Evolutionary conservation across 30 jellyfish, hydroid and myxozoan species (phyloP), one percentile per base, ranked within the genome.

Genomic region (Turritopsis dohrnii): DNA sequence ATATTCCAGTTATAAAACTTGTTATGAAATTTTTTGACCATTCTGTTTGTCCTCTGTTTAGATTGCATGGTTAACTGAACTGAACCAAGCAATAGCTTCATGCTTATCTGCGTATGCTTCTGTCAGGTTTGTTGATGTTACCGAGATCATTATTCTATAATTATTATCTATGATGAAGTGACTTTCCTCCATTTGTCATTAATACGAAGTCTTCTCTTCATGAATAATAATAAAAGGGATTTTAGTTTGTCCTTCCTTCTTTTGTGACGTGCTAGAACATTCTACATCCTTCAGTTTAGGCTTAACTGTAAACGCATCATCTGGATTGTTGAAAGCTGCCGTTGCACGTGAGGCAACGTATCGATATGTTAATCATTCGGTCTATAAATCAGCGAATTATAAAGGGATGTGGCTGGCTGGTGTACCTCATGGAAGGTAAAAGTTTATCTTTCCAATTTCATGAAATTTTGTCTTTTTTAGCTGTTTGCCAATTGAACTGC

Each of bases 281-380:
- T 3, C 60, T 41, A 41, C 60, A 41, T 41, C 5, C 60, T 41
- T 41, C 60, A 41, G 60, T 41, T 41, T 41, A 41, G 60, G 60
- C 60, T 41, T 41, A 41, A 13, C 96, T 24, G 99, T 94, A 26
- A 94, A 89, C 71, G 66, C 94, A 30, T 21, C 69, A 3, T 81
- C 99, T 52, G 99, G 99, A 53, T 73, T 84, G 30, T 81, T 94
- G 73, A 82, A 84, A 28, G 99, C 96, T 16, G 99, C 99, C 8
- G 95, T 85, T 82, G 97, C 97, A 21, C 91, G 99, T 74, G 99
- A 94, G 80, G 99, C 99, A 26, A 52, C 95, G 30, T 94, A 94
- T 79, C 80, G 83, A 5, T 94, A 84, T 85, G 71, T 85, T 52
- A 85, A 89, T 79, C 96, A 88, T 77, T 31, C 69, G 76, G 83